Base-by-base conservation (phyloP, 1,140 invertebrate species). In the Drosophila lini region DNA sequence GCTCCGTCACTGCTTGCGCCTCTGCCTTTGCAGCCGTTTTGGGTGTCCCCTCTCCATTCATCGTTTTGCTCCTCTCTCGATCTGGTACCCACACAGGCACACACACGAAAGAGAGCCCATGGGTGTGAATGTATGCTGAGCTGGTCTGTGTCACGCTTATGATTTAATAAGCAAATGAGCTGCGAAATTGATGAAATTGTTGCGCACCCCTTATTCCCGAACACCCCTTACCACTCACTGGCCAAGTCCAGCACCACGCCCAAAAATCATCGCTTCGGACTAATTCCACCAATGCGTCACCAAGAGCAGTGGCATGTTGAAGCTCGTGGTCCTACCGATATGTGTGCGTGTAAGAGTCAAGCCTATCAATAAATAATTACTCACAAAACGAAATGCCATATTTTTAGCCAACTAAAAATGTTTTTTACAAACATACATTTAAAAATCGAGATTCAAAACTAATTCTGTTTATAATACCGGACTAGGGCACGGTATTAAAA, bases 101-200 rank as follows among this genome's bases (percentile, higher is more conserved):
- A 16, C 6, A 50, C 10, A 8, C 25, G 11, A 15, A 25, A 31
- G 9, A 41, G 36, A 25, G 48, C n/a, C 22, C 41, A 45, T 64
- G 44, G 44, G 41, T 19, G 41, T 38, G 36, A 15, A 38, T 34
- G 45, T 16, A 25, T 44, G 44, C 3, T 45, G 40, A 31, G 63
- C 58, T 74, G 58, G 52, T 44, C 53, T 73, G 74, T 88, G 83
- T 80, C 84, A 78, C 78, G 67, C 85, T 84, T 89, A 84, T 84
- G 84, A 89, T 84, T 89, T 89, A 89, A 89, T 89, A 89, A 89
- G 84, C 84, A 89, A 89, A 89, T 89, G 78, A 89, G 78, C 84
- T 89, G 80, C 79, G 74, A 85, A 89, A 89, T 89, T 89, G 67
- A 83, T 89, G 67, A 75, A 89, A 89, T 84, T 84, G 70, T 73